Base-by-base conservation (phyloP, 2,888 invertebrate species). In the Hedychridium roseum region DNA sequence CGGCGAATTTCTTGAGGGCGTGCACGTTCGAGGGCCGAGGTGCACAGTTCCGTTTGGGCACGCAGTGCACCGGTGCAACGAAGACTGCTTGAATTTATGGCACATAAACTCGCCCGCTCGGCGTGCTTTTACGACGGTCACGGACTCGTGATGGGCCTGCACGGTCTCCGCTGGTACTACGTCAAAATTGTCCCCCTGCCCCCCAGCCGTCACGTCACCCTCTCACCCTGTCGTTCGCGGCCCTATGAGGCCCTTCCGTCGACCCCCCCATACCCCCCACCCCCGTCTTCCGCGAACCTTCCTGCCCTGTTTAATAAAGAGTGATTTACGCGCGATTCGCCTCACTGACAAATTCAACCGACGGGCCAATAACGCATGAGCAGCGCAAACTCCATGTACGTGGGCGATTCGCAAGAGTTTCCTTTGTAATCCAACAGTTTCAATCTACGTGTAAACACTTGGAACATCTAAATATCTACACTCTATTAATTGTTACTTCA, bases 31-130 rank as follows among this genome's bases (percentile, higher is more conserved):
- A 23, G 9, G 5, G 23, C 5, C 9, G 23, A 9, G 23, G 5
- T 23, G 23, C 42, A 17, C 45, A 34, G 28, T 23, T 43, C 14
- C 53, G 56, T 60, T 64, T 53, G 58, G 61, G 53, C 63, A 62
- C 60, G 62, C 64, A 58, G 49, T 36, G 31, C 16, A 16, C 43
- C 47, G 45, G 47, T 54, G 53, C 54, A 64, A 66, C 60, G 66
- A 67, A 69, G 68, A 55, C 64, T 61, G 66, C 57, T 67, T 66
- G 64, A 72, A 73, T 77, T 77, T 77, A 76, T 74, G 66, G 70
- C 62, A 58, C 73, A 71, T 76, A 76, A 76, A 76, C 67, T 69
- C 68, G 62, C 35, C 60, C 63, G 50, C 50, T 57, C 54, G 63
- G 59, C 51, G 51, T 56, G 57, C 54, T 66, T 64, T 66, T 64